These are phyloP conservation scores for Protophormia terraenovae DNA, from an alignment of 2,888 invertebrate genomes.

Conservation along the genomic window DNA sequence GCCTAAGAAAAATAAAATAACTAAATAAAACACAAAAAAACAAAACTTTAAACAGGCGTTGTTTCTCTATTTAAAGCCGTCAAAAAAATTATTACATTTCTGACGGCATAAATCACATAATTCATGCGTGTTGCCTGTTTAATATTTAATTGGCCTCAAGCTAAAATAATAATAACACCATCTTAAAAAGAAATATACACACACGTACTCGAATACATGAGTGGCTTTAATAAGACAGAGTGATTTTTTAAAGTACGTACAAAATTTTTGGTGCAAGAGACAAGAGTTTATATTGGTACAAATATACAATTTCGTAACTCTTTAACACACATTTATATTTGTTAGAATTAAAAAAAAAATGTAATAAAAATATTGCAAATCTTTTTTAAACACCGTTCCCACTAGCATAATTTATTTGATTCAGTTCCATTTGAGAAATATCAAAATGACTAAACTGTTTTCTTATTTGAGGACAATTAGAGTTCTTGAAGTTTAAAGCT, in stretches of 20 bases:
- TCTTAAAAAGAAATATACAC: not conserved
- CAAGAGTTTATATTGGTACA: not conserved
- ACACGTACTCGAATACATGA: not conserved
- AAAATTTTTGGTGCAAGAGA: slow-evolving; percentile 4
- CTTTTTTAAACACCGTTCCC: slow-evolving; percentile 19
- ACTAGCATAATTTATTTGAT: not conserved
- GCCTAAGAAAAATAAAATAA: not conserved
- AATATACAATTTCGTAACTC: slow-evolving; percentile 38
- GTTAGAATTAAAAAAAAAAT: slow-evolving; percentile 2
- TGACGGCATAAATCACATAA: slow-evolving; percentile 70
- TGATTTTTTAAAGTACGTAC: slow-evolving; percentile 5
- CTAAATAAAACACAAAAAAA: not conserved
- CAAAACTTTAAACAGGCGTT: slow-evolving; percentile 56
- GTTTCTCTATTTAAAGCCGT: slow-evolving; percentile 62
- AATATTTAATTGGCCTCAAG: slow-evolving; percentile 69
- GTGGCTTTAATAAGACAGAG: not conserved
- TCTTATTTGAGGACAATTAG: too few species aligned
- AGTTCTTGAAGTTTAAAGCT: too few species aligned
- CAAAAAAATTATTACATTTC: slow-evolving; percentile 68
- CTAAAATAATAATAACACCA: slow-evolving; percentile 67
- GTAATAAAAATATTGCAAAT: slow-evolving; percentile 28
- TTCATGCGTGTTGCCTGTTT: slow-evolving; percentile 69
- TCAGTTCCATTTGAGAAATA: too few species aligned
- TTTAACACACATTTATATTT: slow-evolving; percentile 43
- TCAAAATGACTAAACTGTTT: too few species aligned